These are phyloP conservation scores for Tigriopus japonicus DNA, from an alignment of 1,140 invertebrate genomes.

Conservation along the genomic window DNA sequence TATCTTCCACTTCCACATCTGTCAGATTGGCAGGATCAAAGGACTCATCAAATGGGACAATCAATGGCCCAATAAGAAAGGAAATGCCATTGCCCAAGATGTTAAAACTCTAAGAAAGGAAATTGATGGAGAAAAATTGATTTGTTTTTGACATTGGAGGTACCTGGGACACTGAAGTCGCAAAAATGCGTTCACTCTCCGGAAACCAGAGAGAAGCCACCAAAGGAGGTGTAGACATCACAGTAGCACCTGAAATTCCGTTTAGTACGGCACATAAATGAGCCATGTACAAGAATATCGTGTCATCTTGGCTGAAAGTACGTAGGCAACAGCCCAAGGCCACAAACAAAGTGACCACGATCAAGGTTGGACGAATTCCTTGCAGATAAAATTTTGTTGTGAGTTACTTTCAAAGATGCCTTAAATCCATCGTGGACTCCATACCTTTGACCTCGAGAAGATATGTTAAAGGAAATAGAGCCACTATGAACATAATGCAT, in stretches of 20 bases:
- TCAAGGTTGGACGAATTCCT: too few relatives aligned
- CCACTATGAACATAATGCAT: constrained; percentile 30
- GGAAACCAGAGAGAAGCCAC: constrained; percentile 26
- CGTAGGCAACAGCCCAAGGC: constrained; percentile 19
- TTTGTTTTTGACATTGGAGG: too few relatives aligned
- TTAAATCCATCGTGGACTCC: too few relatives aligned
- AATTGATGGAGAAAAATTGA: too few relatives aligned
- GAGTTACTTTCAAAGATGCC: too few relatives aligned
- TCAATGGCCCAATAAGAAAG: not conserved
- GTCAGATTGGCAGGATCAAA: not conserved
- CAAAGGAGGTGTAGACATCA: constrained; percentile 22
- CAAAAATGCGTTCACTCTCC: constrained; percentile 23
- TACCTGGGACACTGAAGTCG: constrained; percentile 11
- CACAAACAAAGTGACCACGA: constrained; percentile 19
- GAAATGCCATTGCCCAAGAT: not conserved
- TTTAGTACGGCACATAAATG: constrained; percentile 20
- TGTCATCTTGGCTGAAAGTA: constrained; percentile 19
- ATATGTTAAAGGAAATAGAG: constrained; percentile 23
- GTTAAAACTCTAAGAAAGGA: not conserved
- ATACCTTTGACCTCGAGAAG: constrained; percentile 25
- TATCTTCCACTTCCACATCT: not conserved
- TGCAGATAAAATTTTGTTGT: too few relatives aligned
- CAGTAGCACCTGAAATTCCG: constrained; percentile 23
- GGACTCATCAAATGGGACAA: not conserved
- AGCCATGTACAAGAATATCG: constrained; percentile 11